Evolutionary conservation across 2,797 vertebrate genomes (phyloP).

Genomic region (Silurus aristotelis): DNA sequence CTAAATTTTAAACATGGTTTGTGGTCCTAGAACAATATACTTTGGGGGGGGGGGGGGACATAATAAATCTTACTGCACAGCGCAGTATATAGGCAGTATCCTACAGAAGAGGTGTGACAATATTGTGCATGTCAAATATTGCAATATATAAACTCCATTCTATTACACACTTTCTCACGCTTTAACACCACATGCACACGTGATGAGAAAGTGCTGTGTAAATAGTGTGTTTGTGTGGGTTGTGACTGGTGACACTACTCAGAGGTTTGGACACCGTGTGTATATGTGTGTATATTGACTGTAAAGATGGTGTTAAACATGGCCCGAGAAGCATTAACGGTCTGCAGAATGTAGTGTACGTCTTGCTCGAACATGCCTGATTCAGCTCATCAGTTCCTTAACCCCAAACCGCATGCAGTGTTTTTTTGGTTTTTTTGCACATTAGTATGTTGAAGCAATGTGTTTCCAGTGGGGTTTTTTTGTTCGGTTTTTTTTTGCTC

Average conservation of each 20-base stretch:
- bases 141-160: neutral
- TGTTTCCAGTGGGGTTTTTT: neutral
- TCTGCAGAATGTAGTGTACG: neutral
- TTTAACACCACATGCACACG: neutral
- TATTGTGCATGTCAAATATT: conserved; percentile 11
- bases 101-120: neutral
- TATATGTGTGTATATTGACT: neutral
- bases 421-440: neutral
- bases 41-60: no score
- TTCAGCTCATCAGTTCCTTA: neutral
- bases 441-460: neutral
- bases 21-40: neutral
- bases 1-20: neutral
- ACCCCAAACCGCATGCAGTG: neutral
- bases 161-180: neutral
- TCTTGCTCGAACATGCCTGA: neutral
- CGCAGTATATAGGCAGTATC: neutral
- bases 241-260: neutral
- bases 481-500: neutral
- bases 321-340: neutral
- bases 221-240: neutral
- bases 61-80: neutral
- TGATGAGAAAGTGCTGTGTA: neutral
- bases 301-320: neutral
- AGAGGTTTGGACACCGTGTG: neutral